A percentile compares a stretch with the other conserved stretches of the same genome.
Evolutionary conservation across 2,888 invertebrate genomes (phyloP).

Genomic region (Muschampia staudingeri): DNA sequence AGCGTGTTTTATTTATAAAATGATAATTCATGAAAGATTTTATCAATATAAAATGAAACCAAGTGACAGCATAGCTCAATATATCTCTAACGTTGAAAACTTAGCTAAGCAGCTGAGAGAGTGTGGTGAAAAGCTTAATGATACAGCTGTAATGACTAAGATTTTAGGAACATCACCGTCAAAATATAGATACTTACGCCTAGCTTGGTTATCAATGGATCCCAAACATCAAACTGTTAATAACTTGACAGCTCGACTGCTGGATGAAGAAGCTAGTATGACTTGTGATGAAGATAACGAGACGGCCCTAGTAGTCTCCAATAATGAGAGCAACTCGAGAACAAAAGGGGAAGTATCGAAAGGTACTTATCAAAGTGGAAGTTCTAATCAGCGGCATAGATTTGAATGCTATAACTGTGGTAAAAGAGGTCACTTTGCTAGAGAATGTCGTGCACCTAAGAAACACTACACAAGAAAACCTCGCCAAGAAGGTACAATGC

Average conservation of each 20-base stretch:
- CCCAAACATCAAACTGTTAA: slow-evolving; percentile 52
- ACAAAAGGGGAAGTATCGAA: slow-evolving; percentile 3
- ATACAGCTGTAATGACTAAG: slow-evolving; percentile 69
- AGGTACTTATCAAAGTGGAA: slow-evolving; percentile 35
- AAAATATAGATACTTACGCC: slow-evolving; percentile 66
- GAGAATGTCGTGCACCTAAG: slow-evolving; percentile 67
- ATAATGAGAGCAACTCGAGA: slow-evolving; percentile 1
- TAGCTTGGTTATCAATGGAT: slow-evolving; percentile 69
- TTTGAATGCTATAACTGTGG: slow-evolving; percentile 69
- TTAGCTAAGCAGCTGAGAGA: slow-evolving; percentile 68
- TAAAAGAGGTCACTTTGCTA: slow-evolving; percentile 68
- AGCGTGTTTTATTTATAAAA: too few species aligned
- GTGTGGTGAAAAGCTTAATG: slow-evolving; percentile 68
- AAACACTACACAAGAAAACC: slow-evolving; percentile 48
- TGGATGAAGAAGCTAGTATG: slow-evolving; percentile 64
- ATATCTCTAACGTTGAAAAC: slow-evolving; percentile 66
- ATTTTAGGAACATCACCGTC: slow-evolving; percentile 68
- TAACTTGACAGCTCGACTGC: slow-evolving; percentile 66
- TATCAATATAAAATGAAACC: slow-evolving; percentile 65
- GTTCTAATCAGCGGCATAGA: slow-evolving; percentile 53
- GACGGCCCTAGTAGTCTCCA: slow-evolving; percentile 62
- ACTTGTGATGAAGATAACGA: slow-evolving; percentile 58
- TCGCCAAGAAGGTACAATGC: slow-evolving; percentile 53
- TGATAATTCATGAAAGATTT: slow-evolving; percentile 58
- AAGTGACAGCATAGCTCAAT: slow-evolving; percentile 66